phyloP scores from a whole-genome alignment of 92 coral and sea anemone genomes.

The Plumapathes pennacea region DNA sequence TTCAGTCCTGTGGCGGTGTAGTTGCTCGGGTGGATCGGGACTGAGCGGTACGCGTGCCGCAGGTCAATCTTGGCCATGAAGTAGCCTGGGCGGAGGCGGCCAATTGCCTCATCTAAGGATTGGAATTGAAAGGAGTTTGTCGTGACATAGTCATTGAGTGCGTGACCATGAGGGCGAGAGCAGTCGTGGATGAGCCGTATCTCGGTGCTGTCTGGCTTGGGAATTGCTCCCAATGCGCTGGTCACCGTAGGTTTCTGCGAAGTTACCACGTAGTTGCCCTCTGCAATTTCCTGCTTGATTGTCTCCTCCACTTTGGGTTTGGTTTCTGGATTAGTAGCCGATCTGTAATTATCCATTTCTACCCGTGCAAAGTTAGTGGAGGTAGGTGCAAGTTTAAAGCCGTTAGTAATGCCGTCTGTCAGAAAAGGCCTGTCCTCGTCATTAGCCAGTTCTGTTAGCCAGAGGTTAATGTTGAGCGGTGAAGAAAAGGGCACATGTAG shows the following conservation, averaged over 20 bases:
- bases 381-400: constrained; percentile 9
- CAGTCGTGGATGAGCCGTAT: constrained; percentile 11
- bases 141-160: constrained; percentile 10
- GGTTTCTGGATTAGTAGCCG: constrained; percentile 25
- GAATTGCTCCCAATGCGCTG: constrained; percentile 40
- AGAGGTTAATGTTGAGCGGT: not conserved
- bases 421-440: constrained; percentile 19
- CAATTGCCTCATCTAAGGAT: constrained; percentile 13
- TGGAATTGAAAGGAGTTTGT: constrained; percentile 10
- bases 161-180: constrained; percentile 26
- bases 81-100: not conserved
- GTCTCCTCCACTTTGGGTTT: constrained; percentile 18
- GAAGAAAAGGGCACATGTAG: not conserved
- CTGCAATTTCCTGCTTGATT: constrained; percentile 15
- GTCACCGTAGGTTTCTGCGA: not conserved
- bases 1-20: constrained; percentile 18
- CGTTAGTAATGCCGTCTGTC: constrained; percentile 35
- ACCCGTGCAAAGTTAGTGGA: constrained; percentile 5
- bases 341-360: constrained; percentile 22
- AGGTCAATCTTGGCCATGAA: constrained; percentile 28
- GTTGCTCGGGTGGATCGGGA: constrained; percentile 13
- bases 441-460: constrained; percentile 15
- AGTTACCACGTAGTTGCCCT: constrained; percentile 1
- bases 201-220: constrained; percentile 3
- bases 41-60: constrained; percentile 18